These are phyloP conservation scores for Ctenosaura bakeri DNA, from an alignment of 2,797 vertebrate species.

Conservation along the genomic window DNA sequence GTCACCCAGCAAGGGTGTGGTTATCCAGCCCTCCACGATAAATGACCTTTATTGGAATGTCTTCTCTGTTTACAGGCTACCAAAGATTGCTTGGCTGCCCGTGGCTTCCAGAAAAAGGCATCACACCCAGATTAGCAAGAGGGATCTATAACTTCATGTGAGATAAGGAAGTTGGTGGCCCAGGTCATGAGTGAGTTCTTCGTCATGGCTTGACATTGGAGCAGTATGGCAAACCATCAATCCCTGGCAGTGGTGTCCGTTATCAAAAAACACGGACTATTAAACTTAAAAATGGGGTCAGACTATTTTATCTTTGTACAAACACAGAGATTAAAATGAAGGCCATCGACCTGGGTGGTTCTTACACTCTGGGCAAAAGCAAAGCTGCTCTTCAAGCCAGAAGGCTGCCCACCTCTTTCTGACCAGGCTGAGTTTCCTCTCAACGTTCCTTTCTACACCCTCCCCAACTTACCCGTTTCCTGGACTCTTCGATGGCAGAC, in stretches of 20 bases:
- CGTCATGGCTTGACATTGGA: neutral
- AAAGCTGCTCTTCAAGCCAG: neutral
- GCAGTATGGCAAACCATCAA: neutral
- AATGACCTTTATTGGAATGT: neutral
- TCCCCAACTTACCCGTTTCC: slow-evolving; percentile 89
- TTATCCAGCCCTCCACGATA: neutral
- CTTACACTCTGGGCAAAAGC: neutral
- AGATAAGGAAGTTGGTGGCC: no score
- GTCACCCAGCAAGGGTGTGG: neutral
- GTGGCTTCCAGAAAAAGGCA: neutral
- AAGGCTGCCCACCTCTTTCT: neutral
- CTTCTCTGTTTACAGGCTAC: neutral
- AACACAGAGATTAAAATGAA: neutral
- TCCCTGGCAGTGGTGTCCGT: neutral
- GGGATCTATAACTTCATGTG: no score
- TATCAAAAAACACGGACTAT: neutral
- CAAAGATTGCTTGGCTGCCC: neutral
- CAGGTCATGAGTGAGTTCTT: no score
- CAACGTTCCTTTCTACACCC: neutral
- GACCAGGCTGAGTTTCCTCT: neutral
- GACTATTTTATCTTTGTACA: neutral
- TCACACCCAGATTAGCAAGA: neutral
- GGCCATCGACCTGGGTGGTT: neutral
- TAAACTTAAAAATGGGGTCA: neutral
- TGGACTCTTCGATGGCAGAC: slow-evolving; percentile 97